Conservation (phyloP, 2,888 invertebrate genomes). For the Sarcophaga caerulescens region DNA sequence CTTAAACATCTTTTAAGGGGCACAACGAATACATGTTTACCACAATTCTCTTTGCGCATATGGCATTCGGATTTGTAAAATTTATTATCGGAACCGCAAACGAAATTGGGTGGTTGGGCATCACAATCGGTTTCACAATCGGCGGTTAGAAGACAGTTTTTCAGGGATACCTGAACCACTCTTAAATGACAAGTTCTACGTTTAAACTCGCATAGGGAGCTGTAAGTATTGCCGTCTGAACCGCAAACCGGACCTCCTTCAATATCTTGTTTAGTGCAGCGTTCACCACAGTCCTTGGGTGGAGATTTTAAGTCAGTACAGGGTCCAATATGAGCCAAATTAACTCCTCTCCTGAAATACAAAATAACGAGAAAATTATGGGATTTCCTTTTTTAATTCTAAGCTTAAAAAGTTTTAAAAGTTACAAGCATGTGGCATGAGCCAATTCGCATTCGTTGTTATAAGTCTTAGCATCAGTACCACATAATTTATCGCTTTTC, state of each 20-base stretch:
- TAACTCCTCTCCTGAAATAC: slow-evolving; percentile 87
- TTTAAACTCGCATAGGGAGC: slow-evolving; percentile 92
- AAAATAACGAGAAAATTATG: not conserved
- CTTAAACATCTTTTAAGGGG: slow-evolving; percentile 93
- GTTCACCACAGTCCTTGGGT: slow-evolving; percentile 83
- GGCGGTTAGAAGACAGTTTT: slow-evolving; percentile 93
- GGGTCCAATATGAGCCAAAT: slow-evolving; percentile 93
- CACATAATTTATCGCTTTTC: slow-evolving; percentile 91
- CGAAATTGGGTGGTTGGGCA: slow-evolving; percentile 86
- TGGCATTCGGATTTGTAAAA: slow-evolving; percentile 95
- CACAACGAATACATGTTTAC: slow-evolving; percentile 95
- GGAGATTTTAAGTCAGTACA: slow-evolving; percentile 85
- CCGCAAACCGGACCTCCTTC: slow-evolving; percentile 90
- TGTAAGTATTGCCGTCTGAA: slow-evolving; percentile 94
- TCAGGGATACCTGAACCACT: slow-evolving; percentile 90
- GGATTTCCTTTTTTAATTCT: not conserved
- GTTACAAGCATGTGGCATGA: slow-evolving; percentile 92
- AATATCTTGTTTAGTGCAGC: slow-evolving; percentile 83
- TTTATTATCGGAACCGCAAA: slow-evolving; percentile 94
- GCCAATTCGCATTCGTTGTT: slow-evolving; percentile 91
- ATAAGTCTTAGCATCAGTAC: slow-evolving; percentile 93
- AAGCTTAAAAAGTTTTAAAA: slow-evolving; percentile 31
- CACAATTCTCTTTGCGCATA: slow-evolving; percentile 95
- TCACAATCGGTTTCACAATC: slow-evolving; percentile 86
- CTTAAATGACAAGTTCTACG: slow-evolving; percentile 92